phyloP scores from a whole-genome alignment of 2,888 invertebrate species.

The Lepidochitona cinerea region DNA sequence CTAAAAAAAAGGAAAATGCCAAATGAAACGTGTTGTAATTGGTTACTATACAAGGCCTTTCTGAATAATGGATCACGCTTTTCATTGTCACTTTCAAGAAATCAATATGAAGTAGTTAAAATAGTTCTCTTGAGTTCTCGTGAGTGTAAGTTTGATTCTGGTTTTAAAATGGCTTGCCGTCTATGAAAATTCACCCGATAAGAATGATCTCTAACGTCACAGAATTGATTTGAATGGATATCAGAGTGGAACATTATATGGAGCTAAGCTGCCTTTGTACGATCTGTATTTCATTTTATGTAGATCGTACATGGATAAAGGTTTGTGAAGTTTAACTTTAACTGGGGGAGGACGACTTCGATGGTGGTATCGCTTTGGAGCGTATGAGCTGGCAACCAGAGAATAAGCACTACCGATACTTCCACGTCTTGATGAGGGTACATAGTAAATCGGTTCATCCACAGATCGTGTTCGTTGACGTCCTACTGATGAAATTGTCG shows the following conservation, averaged over 20 bases:
- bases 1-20: no score
- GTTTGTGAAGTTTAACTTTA: not conserved
- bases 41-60: no score
- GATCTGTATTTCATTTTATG: not conserved
- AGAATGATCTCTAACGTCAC: no score
- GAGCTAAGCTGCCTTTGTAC: not conserved
- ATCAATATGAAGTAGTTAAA: no score
- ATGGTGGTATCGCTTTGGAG: not conserved
- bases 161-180: no score
- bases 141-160: no score
- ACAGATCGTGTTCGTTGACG: not conserved
- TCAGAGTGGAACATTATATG: not conserved
- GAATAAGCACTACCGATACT: not conserved
- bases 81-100: no score
- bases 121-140: no score
- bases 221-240: no score
- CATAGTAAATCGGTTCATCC: not conserved
- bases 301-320: not conserved
- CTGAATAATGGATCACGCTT: no score
- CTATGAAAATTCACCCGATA: no score
- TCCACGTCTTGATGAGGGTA: not conserved
- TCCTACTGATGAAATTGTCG: not conserved
- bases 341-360: not conserved
- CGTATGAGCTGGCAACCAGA: not conserved
- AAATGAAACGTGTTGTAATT: no score